Base-by-base conservation (phyloP, 2,888 invertebrate species). In the Prosopocoilus inquinatus region DNA sequence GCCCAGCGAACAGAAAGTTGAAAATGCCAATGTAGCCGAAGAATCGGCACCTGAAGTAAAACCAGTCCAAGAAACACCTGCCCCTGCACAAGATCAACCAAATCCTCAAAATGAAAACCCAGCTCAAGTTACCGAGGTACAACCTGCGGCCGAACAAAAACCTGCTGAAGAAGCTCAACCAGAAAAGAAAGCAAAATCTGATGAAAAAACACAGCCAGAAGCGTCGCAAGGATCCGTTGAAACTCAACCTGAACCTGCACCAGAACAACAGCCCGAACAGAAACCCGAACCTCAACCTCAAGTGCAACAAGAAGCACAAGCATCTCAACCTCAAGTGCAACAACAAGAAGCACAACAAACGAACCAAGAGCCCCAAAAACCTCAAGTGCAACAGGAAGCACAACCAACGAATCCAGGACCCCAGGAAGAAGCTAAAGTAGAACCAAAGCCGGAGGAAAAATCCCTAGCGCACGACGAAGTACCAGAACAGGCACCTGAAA, bases 61-160 rank as follows among this genome's bases (percentile, higher is more conserved):
- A 53, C 55, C 59, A 7, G 57, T 59, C 50, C 51, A 59, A 32
- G 53, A 53, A 48, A 55, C 57, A 13, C 55, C 47, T 7, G 9
- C 15, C 13, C 41, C 41, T 2, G 41, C 12, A 32, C 51, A 58
- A 39, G 49, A 57, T 47, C 58, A 62, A 9, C 67, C 65, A 49
- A 62, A 63, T 53, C 56, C 77, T 33, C n/a, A 41, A 16, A 28
- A 7, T 28, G 76, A 78, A 55, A 66, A 66, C 58, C 66, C 73
- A 15, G 75, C 76, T 49, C 73, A 76, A 34, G 60, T 78, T 8
- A 78, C 78, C 63, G 76, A 80, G 66, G 15, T 34, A 76, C 79
- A 57, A 47, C 60, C 15, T 41, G 51, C 60, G 8, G 39, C 50
- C 28, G 73, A 75, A 47, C 67, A 71, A 3, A 50, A 59, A 12